phyloP scores from a whole-genome alignment of 2,113 vertebrate species.

The Tragelaphus strepsiceros region DNA sequence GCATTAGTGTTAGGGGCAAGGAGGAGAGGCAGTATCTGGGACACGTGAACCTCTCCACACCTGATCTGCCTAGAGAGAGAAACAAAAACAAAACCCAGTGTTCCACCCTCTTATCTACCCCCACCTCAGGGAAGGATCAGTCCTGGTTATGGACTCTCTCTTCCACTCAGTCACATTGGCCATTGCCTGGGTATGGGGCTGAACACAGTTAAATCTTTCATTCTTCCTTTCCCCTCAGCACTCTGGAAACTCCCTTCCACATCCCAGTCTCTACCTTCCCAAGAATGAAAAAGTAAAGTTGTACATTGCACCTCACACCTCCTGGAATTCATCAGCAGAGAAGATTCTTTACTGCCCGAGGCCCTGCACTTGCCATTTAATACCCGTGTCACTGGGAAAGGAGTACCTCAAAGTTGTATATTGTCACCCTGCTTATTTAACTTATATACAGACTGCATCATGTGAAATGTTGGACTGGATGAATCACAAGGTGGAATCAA shows the following conservation, averaged over 20 bases:
- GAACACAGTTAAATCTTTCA: neutral
- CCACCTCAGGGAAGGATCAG: rapidly evolving
- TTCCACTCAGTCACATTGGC: neutral
- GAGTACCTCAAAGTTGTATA: neutral
- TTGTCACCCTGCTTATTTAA: neutral
- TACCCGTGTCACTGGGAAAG: neutral
- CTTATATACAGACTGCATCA: neutral
- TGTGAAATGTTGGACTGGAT: neutral
- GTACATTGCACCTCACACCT: neutral
- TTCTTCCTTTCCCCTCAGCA: neutral
- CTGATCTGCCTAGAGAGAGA: neutral
- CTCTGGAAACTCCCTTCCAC: neutral
- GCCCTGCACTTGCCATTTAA: too few species aligned
- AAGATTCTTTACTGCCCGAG: neutral
- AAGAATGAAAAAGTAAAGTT: neutral
- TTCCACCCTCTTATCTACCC: neutral
- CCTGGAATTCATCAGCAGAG: neutral
- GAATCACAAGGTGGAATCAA: neutral
- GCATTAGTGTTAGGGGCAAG: neutral
- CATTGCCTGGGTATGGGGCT: neutral
- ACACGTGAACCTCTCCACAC: neutral
- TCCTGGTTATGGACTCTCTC: neutral
- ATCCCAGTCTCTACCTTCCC: neutral
- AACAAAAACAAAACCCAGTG: neutral
- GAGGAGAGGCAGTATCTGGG: neutral